Conservation (phyloP, 2,888 invertebrate species). For the Meiosimyza platycephala region DNA sequence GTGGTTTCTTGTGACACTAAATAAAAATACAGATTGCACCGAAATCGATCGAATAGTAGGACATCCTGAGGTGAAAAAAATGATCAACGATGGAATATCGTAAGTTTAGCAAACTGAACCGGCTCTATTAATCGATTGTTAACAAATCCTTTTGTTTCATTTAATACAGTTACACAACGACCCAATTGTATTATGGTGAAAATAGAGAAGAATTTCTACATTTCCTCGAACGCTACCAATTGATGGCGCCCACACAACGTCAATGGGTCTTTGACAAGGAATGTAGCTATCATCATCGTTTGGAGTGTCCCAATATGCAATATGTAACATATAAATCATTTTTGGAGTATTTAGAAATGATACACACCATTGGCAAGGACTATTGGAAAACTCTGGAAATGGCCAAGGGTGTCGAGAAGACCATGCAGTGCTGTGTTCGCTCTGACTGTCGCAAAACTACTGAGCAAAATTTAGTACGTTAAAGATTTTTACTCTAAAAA, state of each 20-base stretch:
- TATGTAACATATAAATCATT: constrained; percentile 58
- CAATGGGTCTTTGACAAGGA: constrained; percentile 77
- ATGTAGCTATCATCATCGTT: constrained; percentile 58
- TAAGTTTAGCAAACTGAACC: constrained; percentile 64
- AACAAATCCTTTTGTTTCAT: background rate
- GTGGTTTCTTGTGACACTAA: constrained; percentile 83
- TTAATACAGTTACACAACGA: constrained; percentile 76
- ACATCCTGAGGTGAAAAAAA: constrained; percentile 77
- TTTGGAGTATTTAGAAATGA: constrained; percentile 57
- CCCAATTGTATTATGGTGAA: constrained; percentile 79
- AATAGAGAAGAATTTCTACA: constrained; percentile 79
- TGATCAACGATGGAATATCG: constrained; percentile 85
- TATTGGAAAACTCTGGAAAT: constrained; percentile 58
- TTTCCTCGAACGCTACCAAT: constrained; percentile 77
- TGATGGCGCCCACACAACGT: constrained; percentile 77
- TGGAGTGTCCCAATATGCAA: constrained; percentile 56
- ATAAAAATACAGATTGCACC: constrained; percentile 78
- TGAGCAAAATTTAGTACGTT: constrained; percentile 48
- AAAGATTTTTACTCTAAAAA: constrained; percentile 32
- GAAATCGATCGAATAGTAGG: constrained; percentile 78
- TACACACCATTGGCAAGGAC: constrained; percentile 55
- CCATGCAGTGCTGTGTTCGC: constrained; percentile 42
- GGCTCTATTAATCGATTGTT: background rate
- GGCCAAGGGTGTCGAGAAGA: constrained; percentile 43
- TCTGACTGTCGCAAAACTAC: constrained; percentile 44